Evolutionary conservation across 2,113 vertebrate species (phyloP), one percentile per base, ranked within the genome.

Genomic region (Pseudopipra pipra): DNA sequence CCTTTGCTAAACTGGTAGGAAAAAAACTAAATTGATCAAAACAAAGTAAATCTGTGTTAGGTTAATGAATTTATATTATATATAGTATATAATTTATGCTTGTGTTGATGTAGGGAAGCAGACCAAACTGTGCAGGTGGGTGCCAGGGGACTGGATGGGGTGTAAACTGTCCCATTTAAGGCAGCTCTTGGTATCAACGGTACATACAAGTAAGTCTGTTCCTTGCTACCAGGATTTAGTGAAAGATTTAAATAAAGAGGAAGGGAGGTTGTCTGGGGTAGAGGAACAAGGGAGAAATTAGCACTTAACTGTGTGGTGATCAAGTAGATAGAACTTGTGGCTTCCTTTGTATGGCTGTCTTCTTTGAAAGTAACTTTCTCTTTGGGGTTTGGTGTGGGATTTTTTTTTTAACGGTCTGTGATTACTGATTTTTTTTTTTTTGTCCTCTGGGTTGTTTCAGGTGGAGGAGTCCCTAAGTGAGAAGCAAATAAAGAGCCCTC

Each of bases 381-480:
- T 49, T 41, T 27, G 12, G 17, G 4, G 3, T 37, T 43, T 43
- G 10, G 24, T 27, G 39, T 16, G 14, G 24, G 28, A 3, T 56
- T 49, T 59, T 20, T 56, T 75, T 52, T 47, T 14, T 3, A 55
- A 49, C 25, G 28, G 6, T 47, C 30, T 70, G 8, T 92, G 43
- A 33, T 87, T 74, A 43, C 27, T 79, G 31, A 27, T 87, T 2
- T 2, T 76, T 67, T 8, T 47, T 44, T 8, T 33, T 44, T 8
- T 72, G 46, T 30, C 7, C 70, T 91, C 62, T 94, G 97, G 95
- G 22, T 82, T 90, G 5, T 88, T 96, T 87, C 67, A 96, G 72
- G 93, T 96, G 77, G 99, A 99, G 8, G 98, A 98, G 11, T 58
- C 93, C 31, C 95, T 87, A 25, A 84, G 30, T 90, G 97, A 98